Conservation (phyloP, 2,797 vertebrate species). For the Ispidina picta region DNA sequence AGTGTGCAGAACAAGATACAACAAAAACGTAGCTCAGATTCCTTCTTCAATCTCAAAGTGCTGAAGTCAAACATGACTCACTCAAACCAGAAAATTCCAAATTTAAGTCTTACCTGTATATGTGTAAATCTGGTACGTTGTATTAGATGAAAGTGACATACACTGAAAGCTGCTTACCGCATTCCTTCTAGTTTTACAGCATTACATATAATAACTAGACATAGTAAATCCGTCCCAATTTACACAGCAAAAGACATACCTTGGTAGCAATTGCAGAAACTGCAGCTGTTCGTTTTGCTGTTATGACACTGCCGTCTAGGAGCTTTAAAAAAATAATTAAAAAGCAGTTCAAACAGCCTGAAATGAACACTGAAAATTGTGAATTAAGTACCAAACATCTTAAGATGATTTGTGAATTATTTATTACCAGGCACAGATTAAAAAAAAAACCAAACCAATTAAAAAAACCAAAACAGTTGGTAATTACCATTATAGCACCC, state of each 20-base stretch:
- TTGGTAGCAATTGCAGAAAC: constrained; percentile 94
- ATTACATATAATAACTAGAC: too few species aligned
- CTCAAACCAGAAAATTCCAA: not conserved
- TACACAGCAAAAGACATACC: constrained; percentile 68
- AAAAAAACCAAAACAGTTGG: not conserved
- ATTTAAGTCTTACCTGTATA: not conserved
- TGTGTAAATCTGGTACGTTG: not conserved
- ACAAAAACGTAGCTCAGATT: not conserved
- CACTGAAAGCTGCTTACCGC: not conserved
- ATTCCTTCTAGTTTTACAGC: too few species aligned
- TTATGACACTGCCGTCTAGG: constrained; percentile 90
- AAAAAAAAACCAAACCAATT: not conserved
- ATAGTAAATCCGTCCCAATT: too few species aligned
- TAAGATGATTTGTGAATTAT: not conserved
- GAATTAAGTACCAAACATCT: not conserved
- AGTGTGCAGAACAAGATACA: fast-evolving
- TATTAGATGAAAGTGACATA: not conserved
- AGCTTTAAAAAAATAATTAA: constrained; percentile 76
- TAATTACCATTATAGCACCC: not conserved
- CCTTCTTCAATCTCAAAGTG: not conserved
- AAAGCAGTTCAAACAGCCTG: not conserved
- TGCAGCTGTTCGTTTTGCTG: constrained; percentile 89
- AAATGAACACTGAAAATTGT: not conserved
- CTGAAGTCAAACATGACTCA: not conserved
- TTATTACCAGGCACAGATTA: not conserved